These are phyloP conservation scores for Pituophis catenifer DNA, from an alignment of 2,113 vertebrate species.

Conservation along the genomic window DNA sequence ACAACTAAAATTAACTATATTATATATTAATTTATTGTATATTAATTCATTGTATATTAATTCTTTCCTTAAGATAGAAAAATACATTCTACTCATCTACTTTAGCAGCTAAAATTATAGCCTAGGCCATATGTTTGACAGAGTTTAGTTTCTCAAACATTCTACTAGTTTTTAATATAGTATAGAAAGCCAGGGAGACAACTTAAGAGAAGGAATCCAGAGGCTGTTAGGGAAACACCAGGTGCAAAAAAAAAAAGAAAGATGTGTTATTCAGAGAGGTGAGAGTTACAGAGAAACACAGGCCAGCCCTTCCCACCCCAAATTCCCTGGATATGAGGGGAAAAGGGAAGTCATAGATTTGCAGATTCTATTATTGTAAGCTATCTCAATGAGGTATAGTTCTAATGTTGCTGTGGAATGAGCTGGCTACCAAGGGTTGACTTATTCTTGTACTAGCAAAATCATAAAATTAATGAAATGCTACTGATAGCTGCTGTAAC, in stretches of 20 bases:
- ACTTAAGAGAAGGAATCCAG: no score
- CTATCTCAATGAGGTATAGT: no score
- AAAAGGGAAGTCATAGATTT: no score
- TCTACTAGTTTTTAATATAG: background rate
- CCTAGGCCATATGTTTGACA: background rate
- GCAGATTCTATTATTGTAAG: no score
- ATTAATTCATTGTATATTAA: conserved; percentile 15
- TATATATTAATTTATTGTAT: background rate
- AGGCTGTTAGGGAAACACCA: no score
- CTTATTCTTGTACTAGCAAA: background rate
- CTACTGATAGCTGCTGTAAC: background rate
- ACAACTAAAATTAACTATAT: background rate
- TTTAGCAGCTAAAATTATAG: background rate
- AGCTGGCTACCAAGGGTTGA: no score
- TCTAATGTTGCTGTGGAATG: no score
- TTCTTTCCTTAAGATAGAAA: conserved; percentile 7
- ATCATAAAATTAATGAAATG: background rate
- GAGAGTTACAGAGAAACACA: no score
- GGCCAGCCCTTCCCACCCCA: no score
- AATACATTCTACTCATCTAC: background rate
- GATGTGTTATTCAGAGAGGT: no score
- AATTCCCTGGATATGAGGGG: no score
- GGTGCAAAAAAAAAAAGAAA: no score
- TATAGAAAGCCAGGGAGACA: background rate
- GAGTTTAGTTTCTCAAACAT: background rate